Evolutionary conservation across 2,888 invertebrate species (phyloP).

Genomic region (Drosophila mimetica): DNA sequence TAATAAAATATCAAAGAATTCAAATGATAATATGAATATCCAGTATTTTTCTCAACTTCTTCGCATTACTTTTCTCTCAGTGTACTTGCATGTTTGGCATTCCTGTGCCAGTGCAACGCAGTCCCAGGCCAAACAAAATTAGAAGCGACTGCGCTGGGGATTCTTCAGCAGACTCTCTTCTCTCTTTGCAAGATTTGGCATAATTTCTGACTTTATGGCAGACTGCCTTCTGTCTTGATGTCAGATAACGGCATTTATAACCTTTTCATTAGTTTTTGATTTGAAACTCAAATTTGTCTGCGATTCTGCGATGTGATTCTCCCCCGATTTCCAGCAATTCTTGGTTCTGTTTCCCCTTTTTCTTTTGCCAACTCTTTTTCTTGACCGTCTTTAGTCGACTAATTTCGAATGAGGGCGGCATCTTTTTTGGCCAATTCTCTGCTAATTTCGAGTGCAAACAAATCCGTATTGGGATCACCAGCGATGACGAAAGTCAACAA

Average conservation of each 20-base stretch:
- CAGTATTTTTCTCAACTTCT: neutral
- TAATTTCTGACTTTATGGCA: constrained; percentile 58
- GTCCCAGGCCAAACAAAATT: constrained; percentile 25
- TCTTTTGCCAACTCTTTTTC: constrained; percentile 7
- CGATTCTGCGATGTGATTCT: constrained; percentile 32
- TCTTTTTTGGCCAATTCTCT: constrained; percentile 49
- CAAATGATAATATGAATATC: no score
- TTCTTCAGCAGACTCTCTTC: constrained; percentile 12
- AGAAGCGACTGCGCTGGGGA: constrained; percentile 25
- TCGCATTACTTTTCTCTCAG: neutral
- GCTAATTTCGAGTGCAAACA: constrained; percentile 63
- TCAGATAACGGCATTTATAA: constrained; percentile 72
- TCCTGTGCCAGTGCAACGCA: constrained; percentile 27
- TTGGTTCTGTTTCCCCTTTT: neutral
- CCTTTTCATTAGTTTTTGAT: constrained; percentile 79
- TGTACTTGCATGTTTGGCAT: constrained; percentile 49
- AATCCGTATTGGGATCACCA: constrained; percentile 62
- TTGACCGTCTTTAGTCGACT: constrained; percentile 42
- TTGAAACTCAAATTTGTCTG: constrained; percentile 71
- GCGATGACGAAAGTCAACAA: neutral
- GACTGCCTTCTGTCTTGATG: constrained; percentile 17
- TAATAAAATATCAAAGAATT: no score
- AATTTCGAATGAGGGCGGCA: constrained; percentile 42
- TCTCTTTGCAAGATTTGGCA: constrained; percentile 54
- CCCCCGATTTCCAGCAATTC: constrained; percentile 14